These are phyloP conservation scores for Melanophora roralis DNA, from an alignment of 2,888 invertebrate genomes.

Conservation along the genomic window DNA sequence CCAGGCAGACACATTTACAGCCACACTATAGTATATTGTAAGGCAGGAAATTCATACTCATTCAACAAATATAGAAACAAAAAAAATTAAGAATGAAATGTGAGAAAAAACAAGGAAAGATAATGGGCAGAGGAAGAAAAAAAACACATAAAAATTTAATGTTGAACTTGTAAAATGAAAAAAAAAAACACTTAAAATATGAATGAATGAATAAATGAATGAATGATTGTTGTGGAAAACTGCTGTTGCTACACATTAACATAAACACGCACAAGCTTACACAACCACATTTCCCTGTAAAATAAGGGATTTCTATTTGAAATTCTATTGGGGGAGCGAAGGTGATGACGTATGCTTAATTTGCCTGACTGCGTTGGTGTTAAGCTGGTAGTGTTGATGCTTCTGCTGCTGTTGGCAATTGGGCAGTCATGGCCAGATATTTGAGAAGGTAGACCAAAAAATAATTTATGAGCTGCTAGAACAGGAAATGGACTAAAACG, in stretches of 20 bases:
- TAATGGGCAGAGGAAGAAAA: conserved; percentile 13
- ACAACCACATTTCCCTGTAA: neutral
- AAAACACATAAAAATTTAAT: conserved; percentile 39
- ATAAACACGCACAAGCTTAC: neutral
- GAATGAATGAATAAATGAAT: conserved; percentile 51
- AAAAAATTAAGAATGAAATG: conserved; percentile 19
- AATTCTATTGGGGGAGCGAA: conserved; percentile 55
- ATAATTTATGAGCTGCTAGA: conserved; percentile 62
- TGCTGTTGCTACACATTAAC: conserved; percentile 17
- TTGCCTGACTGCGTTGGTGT: conserved; percentile 57
- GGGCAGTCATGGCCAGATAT: neutral
- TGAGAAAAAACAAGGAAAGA: conserved; percentile 6
- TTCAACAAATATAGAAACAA: too few relatives aligned
- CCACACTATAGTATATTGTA: neutral
- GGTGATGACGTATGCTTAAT: conserved; percentile 74
- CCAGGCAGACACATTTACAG: neutral
- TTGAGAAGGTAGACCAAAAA: conserved; percentile 47
- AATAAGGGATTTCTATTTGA: neutral
- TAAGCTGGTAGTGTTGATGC: conserved; percentile 61
- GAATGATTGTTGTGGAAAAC: conserved; percentile 49
- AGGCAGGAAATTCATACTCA: conserved; percentile 2
- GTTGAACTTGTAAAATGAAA: conserved; percentile 17
- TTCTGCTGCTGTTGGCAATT: conserved; percentile 1
- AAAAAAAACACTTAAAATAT: conserved; percentile 58
- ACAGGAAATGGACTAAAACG: conserved; percentile 53